Conservation (phyloP, 2,113 vertebrate species). For the Paralichthys olivaceus region DNA sequence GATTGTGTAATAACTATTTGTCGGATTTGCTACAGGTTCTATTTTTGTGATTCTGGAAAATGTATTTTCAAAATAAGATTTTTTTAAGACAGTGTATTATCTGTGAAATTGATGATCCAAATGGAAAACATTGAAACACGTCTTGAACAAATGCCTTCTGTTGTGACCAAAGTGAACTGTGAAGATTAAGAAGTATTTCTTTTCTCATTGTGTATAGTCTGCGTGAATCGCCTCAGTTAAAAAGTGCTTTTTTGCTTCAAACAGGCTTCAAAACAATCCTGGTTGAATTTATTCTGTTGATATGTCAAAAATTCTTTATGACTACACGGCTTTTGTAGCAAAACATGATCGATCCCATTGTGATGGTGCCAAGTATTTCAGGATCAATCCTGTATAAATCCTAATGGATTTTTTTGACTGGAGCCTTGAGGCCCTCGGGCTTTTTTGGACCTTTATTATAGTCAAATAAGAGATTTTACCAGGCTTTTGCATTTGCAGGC, state of each 20-base stretch:
- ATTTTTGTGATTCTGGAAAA: not conserved
- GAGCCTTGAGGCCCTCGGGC: conserved; percentile 57
- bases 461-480: conserved; percentile 73
- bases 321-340: conserved; percentile 23
- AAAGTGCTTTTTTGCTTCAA: not conserved
- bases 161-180: not conserved
- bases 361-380: conserved; percentile 43
- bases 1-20: not conserved
- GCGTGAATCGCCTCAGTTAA: not conserved
- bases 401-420: conserved; percentile 61
- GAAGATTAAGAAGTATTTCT: not conserved
- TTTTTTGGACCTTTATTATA: conserved; percentile 70
- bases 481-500: conserved; percentile 71
- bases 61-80: not conserved
- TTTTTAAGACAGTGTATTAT: not conserved
- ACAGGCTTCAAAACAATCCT: not conserved
- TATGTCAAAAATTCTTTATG: conserved; percentile 9
- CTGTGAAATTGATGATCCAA: not conserved
- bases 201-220: not conserved
- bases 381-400: conserved; percentile 64
- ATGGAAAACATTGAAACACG: not conserved
- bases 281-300: conserved; percentile 10
- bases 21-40: not conserved
- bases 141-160: no score
- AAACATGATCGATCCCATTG: conserved; percentile 1